phyloP scores from a whole-genome alignment of 1,140 invertebrate species.

The Hypsibius dujardini region DNA sequence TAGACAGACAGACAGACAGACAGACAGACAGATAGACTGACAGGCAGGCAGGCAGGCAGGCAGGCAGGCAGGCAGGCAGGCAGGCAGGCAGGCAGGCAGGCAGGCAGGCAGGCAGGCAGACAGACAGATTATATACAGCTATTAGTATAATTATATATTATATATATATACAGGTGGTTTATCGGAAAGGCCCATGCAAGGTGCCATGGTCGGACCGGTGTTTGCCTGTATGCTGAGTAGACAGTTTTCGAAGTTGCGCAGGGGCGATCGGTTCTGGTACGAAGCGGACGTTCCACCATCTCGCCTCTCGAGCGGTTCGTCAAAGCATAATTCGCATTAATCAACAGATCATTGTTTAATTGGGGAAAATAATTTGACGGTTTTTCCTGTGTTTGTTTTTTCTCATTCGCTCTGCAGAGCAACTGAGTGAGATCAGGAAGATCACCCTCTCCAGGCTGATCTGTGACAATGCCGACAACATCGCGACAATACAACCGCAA shows the following conservation, averaged over 20 bases:
- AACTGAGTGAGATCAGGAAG: slow-evolving; percentile 53
- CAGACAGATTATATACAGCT: background rate
- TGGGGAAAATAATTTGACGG: slow-evolving; percentile 1
- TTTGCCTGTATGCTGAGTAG: slow-evolving; percentile 40
- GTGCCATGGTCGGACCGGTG: slow-evolving; percentile 76
- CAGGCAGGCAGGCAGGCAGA: no score
- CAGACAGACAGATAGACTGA: no score
- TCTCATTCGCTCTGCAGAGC: slow-evolving; percentile 33
- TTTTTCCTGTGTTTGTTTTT: no score
- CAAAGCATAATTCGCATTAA: background rate
- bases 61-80: no score
- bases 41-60: no score
- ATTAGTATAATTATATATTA: background rate
- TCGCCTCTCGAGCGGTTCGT: background rate
- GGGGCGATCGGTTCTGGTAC: slow-evolving; percentile 90
- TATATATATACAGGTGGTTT: slow-evolving; percentile 39
- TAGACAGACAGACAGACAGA: no score
- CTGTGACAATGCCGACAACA: slow-evolving; percentile 56
- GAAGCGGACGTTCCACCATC: slow-evolving; percentile 37
- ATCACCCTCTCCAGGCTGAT: slow-evolving; percentile 48
- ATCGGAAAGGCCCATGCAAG: slow-evolving; percentile 63
- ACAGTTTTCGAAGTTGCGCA: slow-evolving; percentile 42
- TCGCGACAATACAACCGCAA: slow-evolving; percentile 41
- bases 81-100: no score
- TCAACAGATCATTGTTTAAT: background rate